Base-by-base conservation (phyloP, 2,113 vertebrate genomes). In the Xenotilapia longispinis region DNA sequence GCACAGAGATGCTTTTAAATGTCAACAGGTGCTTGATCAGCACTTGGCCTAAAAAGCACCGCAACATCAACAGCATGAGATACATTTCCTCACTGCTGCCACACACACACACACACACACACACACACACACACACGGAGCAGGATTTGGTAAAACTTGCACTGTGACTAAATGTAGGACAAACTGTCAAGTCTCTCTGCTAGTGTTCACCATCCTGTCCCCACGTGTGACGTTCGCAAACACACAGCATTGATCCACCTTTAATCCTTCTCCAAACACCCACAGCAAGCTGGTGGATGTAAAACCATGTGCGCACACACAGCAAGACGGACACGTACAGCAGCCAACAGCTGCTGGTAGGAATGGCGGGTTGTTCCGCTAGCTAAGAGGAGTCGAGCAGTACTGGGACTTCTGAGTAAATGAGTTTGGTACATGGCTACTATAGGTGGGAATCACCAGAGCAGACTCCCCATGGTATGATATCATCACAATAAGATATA, bases 201-300 rank as follows among this genome's bases (percentile, higher is more conserved):
- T 26, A 26, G 87, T 13, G 47, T 68, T 55, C 36, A 4, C 28
- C 12, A 40, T 28, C 40, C 81, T 42, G 87, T 86, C 54, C 49
- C 3, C 53, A 49, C 36, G 23, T 42, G 54, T 47, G 49, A 78
- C 65, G 55, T 2, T 14, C 33, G 23, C 82, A 63, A 82, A 85
- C 86, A 78, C 31, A 33, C 26, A 17, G 45, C 58, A 53, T 31
- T 10, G 54, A 79, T 75, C 58, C 73, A 83, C 55, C 88, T 85
- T 57, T 63, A 54, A 70, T 81, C 81, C 84, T 91, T 90, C 70
- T 70, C 42, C 86, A 93, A 93, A 91, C 89, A 88, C 58, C 80
- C 85, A 85, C 11, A 15, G 21, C 19, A n/a, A 60, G 60, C 75
- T 53, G 83, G 60, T 31, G 45, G 57, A 21, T 17, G 17, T 45